Conservation (phyloP, 2,113 vertebrate genomes). For the Neomonachus schauinslandi region DNA sequence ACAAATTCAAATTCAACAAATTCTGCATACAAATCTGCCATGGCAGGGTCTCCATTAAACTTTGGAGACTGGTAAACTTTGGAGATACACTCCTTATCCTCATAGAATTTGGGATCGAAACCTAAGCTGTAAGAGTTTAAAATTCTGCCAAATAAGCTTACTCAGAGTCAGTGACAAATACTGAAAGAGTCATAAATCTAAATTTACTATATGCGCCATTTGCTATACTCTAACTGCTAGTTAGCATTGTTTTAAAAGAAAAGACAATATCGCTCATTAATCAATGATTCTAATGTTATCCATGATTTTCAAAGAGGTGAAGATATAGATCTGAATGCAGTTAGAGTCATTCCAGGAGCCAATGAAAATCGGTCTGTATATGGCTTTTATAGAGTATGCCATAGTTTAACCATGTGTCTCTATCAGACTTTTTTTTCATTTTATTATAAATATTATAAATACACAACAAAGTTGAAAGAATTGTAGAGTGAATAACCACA, state of each 20-base stretch:
- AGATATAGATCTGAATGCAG: background rate
- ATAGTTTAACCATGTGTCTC: background rate
- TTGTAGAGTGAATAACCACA: background rate
- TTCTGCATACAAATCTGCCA: background rate
- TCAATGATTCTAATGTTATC: background rate
- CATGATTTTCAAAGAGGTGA: background rate
- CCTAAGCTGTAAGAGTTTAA: background rate
- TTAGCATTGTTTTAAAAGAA: background rate
- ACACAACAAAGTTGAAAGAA: background rate
- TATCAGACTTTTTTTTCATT: background rate
- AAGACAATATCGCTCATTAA: background rate
- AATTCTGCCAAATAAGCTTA: background rate
- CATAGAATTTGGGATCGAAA: background rate
- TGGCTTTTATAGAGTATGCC: background rate
- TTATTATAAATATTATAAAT: background rate
- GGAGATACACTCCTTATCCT: background rate
- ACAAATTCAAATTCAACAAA: background rate
- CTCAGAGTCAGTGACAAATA: background rate
- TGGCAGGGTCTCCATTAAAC: background rate
- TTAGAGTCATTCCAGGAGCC: background rate
- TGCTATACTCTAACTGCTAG: background rate
- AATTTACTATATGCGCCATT: background rate
- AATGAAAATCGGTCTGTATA: background rate
- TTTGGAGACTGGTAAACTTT: background rate
- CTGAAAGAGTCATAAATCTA: background rate